Evolutionary conservation across 2,888 invertebrate genomes (phyloP), one percentile per base, ranked within the genome.

Genomic region (Girardia tigrina): DNA sequence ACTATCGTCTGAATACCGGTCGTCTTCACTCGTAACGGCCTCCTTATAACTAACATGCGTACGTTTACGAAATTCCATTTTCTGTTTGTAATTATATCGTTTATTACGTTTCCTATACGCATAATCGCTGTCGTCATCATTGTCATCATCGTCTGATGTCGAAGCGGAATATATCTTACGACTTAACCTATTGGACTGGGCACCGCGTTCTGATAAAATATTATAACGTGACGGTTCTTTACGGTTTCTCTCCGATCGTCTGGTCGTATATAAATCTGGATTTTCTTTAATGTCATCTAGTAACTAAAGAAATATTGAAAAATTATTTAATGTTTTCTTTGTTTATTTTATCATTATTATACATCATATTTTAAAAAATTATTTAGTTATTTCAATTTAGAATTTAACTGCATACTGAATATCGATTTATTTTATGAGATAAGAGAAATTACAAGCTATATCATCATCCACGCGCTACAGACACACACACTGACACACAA

Each of bases 191-290:
- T 56, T 16, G 14, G 29, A 29, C 20, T 73, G 29, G 20, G 29
- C 23, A 20, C 29, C 29, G 12, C 36, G 29, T 16, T 42, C 36
- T 6, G 29, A 29, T 42, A 42, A 20, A 16, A 73, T 73, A 20
- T 73, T 73, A 42, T 36, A 26, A 6, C 73, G 29, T n/a, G 73
- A 29, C 8, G 73, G 73, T 42, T 71, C 80, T 89, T 81, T 23
- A 78, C 79, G 23, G 71, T 27, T 73, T 6, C 74, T 42, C 28
- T 56, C 74, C 6, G 74, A 74, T 4, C 74, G 56, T 73, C 74
- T 36, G 16, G 56, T 74, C 6, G 42, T 56, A 74, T 74, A 74
- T 6, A 74, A 27, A 42, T 74, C 74, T 23, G 74, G 74, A 72
- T 74, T 42, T 23, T 74, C 70, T 71, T 70, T 42, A 71, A 74